Conservation (phyloP, 2,888 invertebrate genomes). For the Mylabris sibirica region DNA sequence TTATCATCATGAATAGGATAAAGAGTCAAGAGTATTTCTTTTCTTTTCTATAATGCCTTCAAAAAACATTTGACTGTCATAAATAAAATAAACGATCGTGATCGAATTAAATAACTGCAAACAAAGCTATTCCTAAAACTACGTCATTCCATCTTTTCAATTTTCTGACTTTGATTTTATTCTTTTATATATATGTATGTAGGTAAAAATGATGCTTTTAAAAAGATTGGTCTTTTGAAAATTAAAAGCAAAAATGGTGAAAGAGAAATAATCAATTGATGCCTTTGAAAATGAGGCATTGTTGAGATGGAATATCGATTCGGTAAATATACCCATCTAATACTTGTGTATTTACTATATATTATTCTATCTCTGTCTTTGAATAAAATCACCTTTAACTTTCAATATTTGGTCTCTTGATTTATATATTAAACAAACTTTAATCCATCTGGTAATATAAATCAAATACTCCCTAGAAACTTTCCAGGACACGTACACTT, state of each 20-base stretch:
- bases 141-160: too few species aligned
- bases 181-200: too few species aligned
- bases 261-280: too few species aligned
- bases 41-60: not conserved
- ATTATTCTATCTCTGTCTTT: not conserved
- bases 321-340: too few species aligned
- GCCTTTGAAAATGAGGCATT: too few species aligned
- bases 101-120: constrained; percentile 1
- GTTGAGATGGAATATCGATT: too few species aligned
- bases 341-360: not conserved
- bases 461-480: constrained; percentile 4
- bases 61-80: not conserved
- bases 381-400: constrained; percentile 2
- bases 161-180: too few species aligned
- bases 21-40: not conserved
- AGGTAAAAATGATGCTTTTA: not conserved
- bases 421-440: constrained; percentile 8
- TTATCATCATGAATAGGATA: not conserved
- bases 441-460: constrained; percentile 11
- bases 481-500: constrained; percentile 1
- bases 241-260: not conserved
- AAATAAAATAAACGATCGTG: constrained; percentile 1
- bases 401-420: constrained; percentile 7
- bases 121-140: not conserved
- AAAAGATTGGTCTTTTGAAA: not conserved